Evolutionary conservation across 2,797 vertebrate genomes (phyloP).

Genomic region (Mico argentatus): DNA sequence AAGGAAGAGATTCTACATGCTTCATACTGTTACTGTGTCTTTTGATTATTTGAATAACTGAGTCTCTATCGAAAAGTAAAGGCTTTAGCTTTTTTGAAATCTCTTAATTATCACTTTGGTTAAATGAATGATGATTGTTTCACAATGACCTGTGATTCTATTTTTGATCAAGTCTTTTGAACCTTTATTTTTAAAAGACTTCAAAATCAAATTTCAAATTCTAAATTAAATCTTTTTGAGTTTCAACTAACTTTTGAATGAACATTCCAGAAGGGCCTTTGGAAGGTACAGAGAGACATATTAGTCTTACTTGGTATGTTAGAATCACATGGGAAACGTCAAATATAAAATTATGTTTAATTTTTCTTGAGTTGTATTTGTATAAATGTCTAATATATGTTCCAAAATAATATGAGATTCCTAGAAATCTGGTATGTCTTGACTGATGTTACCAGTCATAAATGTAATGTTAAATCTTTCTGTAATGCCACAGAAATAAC

Average conservation of each 20-base stretch:
- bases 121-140: neutral
- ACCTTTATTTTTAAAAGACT: neutral
- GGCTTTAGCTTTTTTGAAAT: neutral
- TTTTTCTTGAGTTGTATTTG: neutral
- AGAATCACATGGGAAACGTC: neutral
- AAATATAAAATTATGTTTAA: neutral
- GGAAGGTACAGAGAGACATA: neutral
- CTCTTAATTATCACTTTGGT: neutral
- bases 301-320: neutral
- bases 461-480: neutral
- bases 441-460: neutral
- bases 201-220: neutral
- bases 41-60: neutral
- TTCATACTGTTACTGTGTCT: neutral
- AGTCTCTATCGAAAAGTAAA: neutral
- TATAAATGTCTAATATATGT: neutral
- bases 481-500: neutral
- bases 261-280: neutral
- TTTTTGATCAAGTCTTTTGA: neutral
- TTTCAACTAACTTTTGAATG: neutral
- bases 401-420: neutral
- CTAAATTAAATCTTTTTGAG: neutral
- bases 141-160: neutral
- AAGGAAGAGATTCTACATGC: neutral
- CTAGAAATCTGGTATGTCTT: neutral